These are phyloP conservation scores for Melitaea cinxia DNA, from an alignment of 1,140 invertebrate genomes.

Conservation along the genomic window DNA sequence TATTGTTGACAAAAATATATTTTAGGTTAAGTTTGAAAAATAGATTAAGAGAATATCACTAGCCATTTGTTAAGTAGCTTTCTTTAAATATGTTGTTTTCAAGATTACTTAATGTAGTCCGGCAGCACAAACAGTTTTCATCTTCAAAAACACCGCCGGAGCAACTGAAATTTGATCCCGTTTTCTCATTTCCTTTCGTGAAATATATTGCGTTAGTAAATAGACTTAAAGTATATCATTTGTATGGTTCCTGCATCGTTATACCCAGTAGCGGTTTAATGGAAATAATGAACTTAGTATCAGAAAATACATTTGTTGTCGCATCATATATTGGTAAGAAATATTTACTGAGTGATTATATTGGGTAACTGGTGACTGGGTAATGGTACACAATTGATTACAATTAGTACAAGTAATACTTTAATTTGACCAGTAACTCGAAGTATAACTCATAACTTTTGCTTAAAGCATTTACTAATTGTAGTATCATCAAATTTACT, in stretches of 20 bases:
- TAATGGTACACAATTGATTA: conserved; percentile 31
- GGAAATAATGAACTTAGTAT: conserved; percentile 55
- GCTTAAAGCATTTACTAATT: too few species aligned
- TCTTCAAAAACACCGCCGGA: conserved; percentile 7
- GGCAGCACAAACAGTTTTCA: conserved; percentile 19
- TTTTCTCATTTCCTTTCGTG: conserved; percentile 63
- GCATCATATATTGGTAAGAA: conserved; percentile 60
- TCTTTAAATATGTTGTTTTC: conserved; percentile 17
- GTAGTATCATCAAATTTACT: too few species aligned
- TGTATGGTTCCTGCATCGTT: conserved; percentile 52
- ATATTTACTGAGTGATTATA: conserved; percentile 15
- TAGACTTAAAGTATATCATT: conserved; percentile 70
- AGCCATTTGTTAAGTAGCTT: neutral
- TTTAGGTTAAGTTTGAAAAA: neutral
- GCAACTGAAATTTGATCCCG: conserved; percentile 54
- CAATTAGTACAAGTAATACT: too few species aligned
- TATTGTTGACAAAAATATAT: neutral
- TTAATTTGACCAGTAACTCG: too few species aligned
- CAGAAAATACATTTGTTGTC: conserved; percentile 46
- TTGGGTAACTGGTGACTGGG: conserved; percentile 13
- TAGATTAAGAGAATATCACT: neutral
- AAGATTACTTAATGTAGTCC: conserved; percentile 12
- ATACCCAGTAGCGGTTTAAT: conserved; percentile 57
- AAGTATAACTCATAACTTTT: too few species aligned
- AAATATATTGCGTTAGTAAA: conserved; percentile 66